A percentile compares a stretch with the other conserved stretches of the same genome.
These are phyloP conservation scores for Lucilia sericata DNA, from an alignment of 1,140 invertebrate genomes.

Conservation along the genomic window DNA sequence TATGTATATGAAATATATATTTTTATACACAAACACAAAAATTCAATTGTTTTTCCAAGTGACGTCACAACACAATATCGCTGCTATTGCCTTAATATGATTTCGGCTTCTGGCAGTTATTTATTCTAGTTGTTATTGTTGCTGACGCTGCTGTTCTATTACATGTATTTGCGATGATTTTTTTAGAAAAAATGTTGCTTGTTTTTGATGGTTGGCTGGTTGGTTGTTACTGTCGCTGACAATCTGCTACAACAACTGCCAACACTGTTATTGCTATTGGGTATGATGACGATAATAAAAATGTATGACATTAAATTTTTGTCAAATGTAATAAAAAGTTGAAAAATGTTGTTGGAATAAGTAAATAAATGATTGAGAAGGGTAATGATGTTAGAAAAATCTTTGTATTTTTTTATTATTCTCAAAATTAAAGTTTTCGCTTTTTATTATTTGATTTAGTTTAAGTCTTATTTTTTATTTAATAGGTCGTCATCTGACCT, in stretches of 20 bases:
- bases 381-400: not conserved
- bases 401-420: not conserved
- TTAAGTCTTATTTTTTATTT: not conserved
- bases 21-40: not conserved
- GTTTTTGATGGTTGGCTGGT: not conserved
- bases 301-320: not conserved
- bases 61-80: not conserved
- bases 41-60: conserved; percentile 5
- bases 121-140: not conserved
- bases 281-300: not conserved
- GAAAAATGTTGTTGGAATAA: not conserved
- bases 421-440: not conserved
- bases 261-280: not conserved
- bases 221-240: too few species aligned
- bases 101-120: conserved; percentile 10
- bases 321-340: conserved; percentile 4
- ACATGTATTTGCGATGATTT: too few species aligned
- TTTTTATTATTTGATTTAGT: too few species aligned
- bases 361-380: too few species aligned
- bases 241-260: too few species aligned
- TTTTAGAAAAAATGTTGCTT: not conserved
- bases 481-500: conserved; percentile 10
- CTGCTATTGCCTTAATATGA: not conserved
- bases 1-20: not conserved
- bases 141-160: too few species aligned